phyloP scores from a whole-genome alignment of 2,797 vertebrate genomes.

The Bradypodion ventrale region DNA sequence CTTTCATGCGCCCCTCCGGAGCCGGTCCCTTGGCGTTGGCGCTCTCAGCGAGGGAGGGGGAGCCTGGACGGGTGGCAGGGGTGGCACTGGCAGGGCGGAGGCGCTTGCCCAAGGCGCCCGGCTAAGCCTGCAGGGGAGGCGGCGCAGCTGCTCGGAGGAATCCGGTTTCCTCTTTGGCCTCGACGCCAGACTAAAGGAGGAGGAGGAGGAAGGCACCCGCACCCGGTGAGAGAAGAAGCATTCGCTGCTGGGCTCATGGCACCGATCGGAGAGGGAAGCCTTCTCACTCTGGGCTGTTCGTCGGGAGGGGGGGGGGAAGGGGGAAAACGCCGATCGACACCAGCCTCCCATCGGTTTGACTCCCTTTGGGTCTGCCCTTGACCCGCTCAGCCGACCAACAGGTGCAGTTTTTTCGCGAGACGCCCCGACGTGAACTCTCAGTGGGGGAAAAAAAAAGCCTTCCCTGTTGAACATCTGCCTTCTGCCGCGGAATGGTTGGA shows the following conservation, averaged over 20 bases:
- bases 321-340: neutral
- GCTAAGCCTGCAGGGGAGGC: neutral
- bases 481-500: too few species aligned
- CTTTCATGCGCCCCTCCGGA: neutral
- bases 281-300: neutral
- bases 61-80: neutral
- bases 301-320: neutral
- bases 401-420: neutral
- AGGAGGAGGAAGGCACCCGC: neutral
- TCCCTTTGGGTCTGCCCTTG: neutral
- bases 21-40: too few species aligned
- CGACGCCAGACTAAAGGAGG: neutral
- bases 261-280: neutral
- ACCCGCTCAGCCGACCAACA: neutral
- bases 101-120: neutral
- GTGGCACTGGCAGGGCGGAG: neutral
- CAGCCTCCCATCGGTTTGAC: neutral
- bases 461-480: neutral
- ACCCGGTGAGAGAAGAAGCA: neutral
- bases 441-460: neutral
- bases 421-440: too few species aligned
- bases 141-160: neutral
- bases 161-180: neutral
- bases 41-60: neutral
- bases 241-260: neutral